Conservation (phyloP, 2,888 invertebrate species). For the Coenonympha glycerion region DNA sequence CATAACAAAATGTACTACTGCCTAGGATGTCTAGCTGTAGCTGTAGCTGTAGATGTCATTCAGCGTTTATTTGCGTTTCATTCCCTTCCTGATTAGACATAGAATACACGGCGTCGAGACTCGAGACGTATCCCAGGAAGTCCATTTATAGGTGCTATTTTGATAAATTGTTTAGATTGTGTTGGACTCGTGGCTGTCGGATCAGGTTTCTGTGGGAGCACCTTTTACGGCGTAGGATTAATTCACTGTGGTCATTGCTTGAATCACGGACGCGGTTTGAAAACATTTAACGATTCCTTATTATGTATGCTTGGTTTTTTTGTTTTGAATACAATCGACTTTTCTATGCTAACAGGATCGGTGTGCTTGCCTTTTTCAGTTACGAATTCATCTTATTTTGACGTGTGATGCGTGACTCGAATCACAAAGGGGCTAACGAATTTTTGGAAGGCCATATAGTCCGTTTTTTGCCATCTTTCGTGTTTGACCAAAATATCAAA, state of each 20-base stretch:
- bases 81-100: constrained; percentile 20
- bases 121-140: constrained; percentile 49
- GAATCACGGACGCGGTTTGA: constrained; percentile 36
- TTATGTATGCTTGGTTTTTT: constrained; percentile 34
- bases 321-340: constrained; percentile 30
- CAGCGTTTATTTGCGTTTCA: constrained; percentile 1
- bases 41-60: too few relatives aligned
- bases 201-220: constrained; percentile 62
- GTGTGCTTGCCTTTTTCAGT: constrained; percentile 19
- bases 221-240: constrained; percentile 68
- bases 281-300: constrained; percentile 29
- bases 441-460: background rate
- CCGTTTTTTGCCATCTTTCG: background rate
- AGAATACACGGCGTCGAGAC: constrained; percentile 18
- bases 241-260: constrained; percentile 56
- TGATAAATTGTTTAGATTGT: constrained; percentile 67
- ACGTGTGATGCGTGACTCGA: constrained; percentile 18
- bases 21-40: background rate
- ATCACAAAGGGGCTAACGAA: constrained; percentile 11
- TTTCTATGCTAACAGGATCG: constrained; percentile 24
- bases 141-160: constrained; percentile 67
- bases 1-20: background rate
- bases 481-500: constrained; percentile 2
- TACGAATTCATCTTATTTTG: constrained; percentile 14
- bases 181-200: constrained; percentile 53